Evolutionary conservation across 1,140 invertebrate genomes (phyloP).

Genomic region (Neodiprion pinetum): DNA sequence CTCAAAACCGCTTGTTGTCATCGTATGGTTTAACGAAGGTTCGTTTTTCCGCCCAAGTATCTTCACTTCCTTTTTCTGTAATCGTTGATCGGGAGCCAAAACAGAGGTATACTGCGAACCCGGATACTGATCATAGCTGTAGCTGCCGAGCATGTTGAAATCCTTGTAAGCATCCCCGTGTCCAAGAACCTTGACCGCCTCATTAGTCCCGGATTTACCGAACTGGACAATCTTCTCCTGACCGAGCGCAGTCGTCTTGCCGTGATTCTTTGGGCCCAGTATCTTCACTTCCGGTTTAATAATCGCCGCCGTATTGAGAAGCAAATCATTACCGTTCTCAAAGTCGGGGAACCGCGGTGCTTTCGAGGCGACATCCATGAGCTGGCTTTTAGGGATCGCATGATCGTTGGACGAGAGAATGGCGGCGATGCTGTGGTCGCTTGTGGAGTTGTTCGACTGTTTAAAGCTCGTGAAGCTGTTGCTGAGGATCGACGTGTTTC

Average conservation of each 20-base stretch:
- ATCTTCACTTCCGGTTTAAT: conserved; percentile 39
- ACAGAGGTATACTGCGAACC: conserved; percentile 12
- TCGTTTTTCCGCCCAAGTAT: conserved; percentile 40
- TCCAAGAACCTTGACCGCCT: conserved; percentile 40
- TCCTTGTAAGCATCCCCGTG: conserved; percentile 46
- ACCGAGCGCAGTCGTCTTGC: conserved; percentile 23
- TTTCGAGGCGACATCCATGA: conserved; percentile 9
- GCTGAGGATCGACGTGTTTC: not conserved
- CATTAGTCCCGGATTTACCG: conserved; percentile 2
- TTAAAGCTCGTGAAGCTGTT: not conserved
- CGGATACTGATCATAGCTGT: conserved; percentile 43
- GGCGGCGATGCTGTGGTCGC: not conserved
- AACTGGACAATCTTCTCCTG: conserved; percentile 18
- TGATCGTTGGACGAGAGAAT: conserved; percentile 8
- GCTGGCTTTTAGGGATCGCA: not conserved
- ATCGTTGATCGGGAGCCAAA: conserved; percentile 8
- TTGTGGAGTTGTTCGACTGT: conserved; percentile 18
- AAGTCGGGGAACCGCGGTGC: conserved; percentile 12
- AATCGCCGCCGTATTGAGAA: conserved; percentile 20
- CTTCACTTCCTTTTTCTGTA: conserved; percentile 37
- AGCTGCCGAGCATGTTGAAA: conserved; percentile 41
- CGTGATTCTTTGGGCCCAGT: conserved; percentile 26
- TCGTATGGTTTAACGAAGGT: not conserved
- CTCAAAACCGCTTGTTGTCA: not conserved
- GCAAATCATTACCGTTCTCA: not conserved